Percentiles rank a stretch among this genome's conserved stretches.
These are phyloP conservation scores for Octodon degus DNA, from an alignment of 2,113 vertebrate genomes.

Conservation along the genomic window DNA sequence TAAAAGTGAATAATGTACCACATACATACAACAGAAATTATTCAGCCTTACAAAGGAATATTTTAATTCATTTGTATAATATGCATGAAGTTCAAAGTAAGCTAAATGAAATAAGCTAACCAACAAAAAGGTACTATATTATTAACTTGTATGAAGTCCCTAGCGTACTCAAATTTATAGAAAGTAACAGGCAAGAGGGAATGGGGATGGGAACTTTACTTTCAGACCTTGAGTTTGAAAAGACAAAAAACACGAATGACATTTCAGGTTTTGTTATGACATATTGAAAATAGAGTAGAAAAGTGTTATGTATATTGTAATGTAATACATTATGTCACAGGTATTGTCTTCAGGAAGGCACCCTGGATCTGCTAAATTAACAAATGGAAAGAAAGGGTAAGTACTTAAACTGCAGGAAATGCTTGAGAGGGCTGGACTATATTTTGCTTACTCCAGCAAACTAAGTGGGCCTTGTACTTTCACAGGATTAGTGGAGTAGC, in stretches of 20 bases:
- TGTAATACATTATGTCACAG: slow-evolving; percentile 77
- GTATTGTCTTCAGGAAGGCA: slow-evolving; percentile 86
- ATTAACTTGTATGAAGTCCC: neutral
- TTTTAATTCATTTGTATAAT: neutral
- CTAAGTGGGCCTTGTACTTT: neutral
- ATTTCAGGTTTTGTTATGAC: slow-evolving; percentile 22
- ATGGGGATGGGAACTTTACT: neutral
- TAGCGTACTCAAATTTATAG: neutral
- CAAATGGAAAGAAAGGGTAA: slow-evolving; percentile 87
- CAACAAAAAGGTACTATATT: neutral
- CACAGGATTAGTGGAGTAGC: neutral
- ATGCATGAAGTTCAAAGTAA: neutral
- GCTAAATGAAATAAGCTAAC: slow-evolving; percentile 6
- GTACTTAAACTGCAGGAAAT: slow-evolving; percentile 52
- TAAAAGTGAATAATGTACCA: neutral
- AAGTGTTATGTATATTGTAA: slow-evolving; percentile 57
- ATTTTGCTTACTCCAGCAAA: neutral
- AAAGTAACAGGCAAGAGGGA: neutral
- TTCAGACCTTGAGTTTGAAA: slow-evolving; percentile 53
- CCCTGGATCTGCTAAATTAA: slow-evolving; percentile 80
- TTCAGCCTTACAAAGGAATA: slow-evolving; percentile 18
- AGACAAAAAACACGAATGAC: neutral
- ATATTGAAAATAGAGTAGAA: slow-evolving; percentile 30
- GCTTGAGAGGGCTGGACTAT: slow-evolving; percentile 5
- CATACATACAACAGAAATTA: neutral